Evolutionary conservation across 2,113 vertebrate species (phyloP).

Genomic region (Pseudois nayaur): DNA sequence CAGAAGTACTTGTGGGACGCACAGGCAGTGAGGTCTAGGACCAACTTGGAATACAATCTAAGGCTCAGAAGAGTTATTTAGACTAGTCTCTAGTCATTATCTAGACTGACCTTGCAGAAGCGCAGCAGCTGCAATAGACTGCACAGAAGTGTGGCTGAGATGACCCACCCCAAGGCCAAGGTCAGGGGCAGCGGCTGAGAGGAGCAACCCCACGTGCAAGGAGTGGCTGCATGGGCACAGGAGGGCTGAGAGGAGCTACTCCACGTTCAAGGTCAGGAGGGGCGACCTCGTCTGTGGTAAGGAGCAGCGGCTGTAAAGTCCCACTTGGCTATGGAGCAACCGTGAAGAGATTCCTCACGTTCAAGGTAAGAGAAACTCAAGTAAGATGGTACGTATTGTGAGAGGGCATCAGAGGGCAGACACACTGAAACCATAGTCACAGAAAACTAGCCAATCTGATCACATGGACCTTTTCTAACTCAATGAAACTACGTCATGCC

Average conservation of each 20-base stretch:
- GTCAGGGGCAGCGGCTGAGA: background rate
- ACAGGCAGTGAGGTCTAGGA: background rate
- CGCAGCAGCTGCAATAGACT: fast-evolving
- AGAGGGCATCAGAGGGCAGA: background rate
- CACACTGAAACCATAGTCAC: background rate
- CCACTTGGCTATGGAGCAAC: background rate
- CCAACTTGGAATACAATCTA: background rate
- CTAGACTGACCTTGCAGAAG: background rate
- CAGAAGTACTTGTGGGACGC: background rate
- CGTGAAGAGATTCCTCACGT: fast-evolving
- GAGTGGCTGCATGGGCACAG: background rate
- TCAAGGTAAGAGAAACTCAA: background rate
- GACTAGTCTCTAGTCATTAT: background rate
- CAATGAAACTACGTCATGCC: background rate
- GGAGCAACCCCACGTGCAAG: background rate
- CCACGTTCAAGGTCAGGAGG: background rate
- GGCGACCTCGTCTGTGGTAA: background rate
- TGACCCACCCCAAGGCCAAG: background rate
- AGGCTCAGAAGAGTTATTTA: background rate
- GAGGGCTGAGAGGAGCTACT: background rate
- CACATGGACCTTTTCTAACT: background rate
- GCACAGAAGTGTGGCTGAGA: fast-evolving
- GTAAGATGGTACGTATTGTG: background rate
- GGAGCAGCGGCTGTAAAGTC: background rate
- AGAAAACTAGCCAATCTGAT: background rate